Percentiles rank a stretch among this genome's conserved stretches.
phyloP scores from a whole-genome alignment of 2,113 vertebrate species.

The Nerophis ophidion region DNA sequence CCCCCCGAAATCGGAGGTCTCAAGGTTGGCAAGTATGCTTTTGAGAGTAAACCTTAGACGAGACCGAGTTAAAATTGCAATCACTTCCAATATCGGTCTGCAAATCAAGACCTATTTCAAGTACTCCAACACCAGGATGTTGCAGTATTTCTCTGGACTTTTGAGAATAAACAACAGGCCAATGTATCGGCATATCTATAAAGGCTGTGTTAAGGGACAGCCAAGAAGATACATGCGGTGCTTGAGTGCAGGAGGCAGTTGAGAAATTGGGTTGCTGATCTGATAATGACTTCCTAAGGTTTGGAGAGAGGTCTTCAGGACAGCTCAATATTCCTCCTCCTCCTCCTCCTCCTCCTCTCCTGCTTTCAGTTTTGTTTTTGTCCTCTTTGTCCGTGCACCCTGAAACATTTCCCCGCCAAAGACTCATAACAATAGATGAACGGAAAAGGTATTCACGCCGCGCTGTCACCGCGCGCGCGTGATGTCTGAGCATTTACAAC shows the following conservation, averaged over 20 bases:
- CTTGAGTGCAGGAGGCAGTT: slow-evolving; percentile 53
- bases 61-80: no score
- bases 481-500: slow-evolving; percentile 27
- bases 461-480: slow-evolving; percentile 5
- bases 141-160: slow-evolving; percentile 23
- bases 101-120: no score
- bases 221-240: slow-evolving; percentile 54
- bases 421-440: slow-evolving; percentile 14
- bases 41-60: no score
- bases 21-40: no score
- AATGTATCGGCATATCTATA: slow-evolving; percentile 36
- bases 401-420: slow-evolving; percentile 12
- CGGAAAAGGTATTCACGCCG: slow-evolving; percentile 12
- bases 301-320: slow-evolving; percentile 62
- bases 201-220: slow-evolving; percentile 29
- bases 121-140: neutral
- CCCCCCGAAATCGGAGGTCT: no score
- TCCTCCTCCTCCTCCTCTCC: slow-evolving; percentile 4
- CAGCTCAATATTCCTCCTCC: slow-evolving; percentile 60
- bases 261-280: slow-evolving; percentile 66
- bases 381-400: neutral
- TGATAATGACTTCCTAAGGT: slow-evolving; percentile 54
- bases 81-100: no score
- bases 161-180: slow-evolving; percentile 44
- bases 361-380: slow-evolving; percentile 3